Evolutionary conservation across 2,113 vertebrate genomes (phyloP), one percentile per base, ranked within the genome.

Genomic region (Fulica atra): DNA sequence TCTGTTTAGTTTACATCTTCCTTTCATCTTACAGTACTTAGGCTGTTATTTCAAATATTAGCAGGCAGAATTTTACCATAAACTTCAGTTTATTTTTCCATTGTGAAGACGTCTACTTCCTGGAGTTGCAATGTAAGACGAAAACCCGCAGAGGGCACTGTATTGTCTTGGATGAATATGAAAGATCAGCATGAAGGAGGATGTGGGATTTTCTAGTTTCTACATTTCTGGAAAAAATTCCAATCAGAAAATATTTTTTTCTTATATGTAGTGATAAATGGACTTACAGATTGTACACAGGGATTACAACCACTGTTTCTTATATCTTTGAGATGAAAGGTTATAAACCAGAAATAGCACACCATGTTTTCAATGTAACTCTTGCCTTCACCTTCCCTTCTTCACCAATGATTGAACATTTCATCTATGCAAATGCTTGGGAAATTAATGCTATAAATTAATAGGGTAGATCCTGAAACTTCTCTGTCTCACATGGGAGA

Each of bases 81-180:
- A 72, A 59, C 28, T n/a, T 23, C 9, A 26, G 26, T 44, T 82
- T 44, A 21, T n/a, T 73, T 91, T 42, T 46, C 36, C 11, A 2
- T 10, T 53, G n/a, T 53, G 63, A 48, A 79, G 42, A 16, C 8
- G 5, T 29, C 6, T 4, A 0, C 24, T 65, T 42, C 19, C 25
- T 17, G 77, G 50, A 53, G 25, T 19, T 81, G 95, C 64, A 59
- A 26, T 77, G 11, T 3, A 76, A 38, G 24, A 82, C 35, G 46
- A 70, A 80, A 88, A 23, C 81, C 96, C 63, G 89, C 64, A 95
- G 96, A 96, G 96, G 96, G 94, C 96, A 81, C 71, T 94, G 74
- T 5, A 53, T 93, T 68, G 60, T 94, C 85, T 96, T 66, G 16
- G 76, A 89, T 95, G 51, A 70, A 21, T 48, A 53, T 25, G 42